A percentile compares a stretch with the other conserved stretches of the same genome.
Evolutionary conservation across 2,888 invertebrate genomes (phyloP).

Genomic region (Leptinotarsa haldemani): DNA sequence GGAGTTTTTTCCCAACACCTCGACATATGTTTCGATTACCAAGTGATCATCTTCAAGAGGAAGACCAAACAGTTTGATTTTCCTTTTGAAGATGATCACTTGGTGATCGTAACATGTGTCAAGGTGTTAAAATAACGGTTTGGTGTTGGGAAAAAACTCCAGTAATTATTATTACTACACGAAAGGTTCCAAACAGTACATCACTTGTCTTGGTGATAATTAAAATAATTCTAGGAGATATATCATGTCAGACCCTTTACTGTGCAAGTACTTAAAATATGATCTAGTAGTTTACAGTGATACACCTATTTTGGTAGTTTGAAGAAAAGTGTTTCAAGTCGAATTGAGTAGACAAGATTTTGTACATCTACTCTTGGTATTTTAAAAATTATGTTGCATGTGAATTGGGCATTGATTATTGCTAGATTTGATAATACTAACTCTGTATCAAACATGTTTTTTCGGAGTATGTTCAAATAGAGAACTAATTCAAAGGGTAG

Average conservation of each 20-base stretch:
- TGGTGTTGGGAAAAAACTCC: too few species aligned
- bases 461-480: too few species aligned
- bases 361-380: neutral
- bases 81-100: too few species aligned
- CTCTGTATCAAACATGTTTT: too few species aligned
- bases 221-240: neutral
- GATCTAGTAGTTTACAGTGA: slow-evolving; percentile 18
- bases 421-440: neutral
- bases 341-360: neutral
- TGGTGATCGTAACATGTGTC: too few species aligned
- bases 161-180: too few species aligned
- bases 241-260: slow-evolving; percentile 22
- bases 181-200: too few species aligned
- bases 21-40: too few species aligned
- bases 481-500: neutral
- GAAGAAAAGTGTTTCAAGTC: neutral
- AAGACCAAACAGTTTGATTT: too few species aligned
- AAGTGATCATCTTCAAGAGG: too few species aligned
- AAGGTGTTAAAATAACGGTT: too few species aligned
- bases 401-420: neutral
- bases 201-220: neutral
- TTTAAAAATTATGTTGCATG: neutral
- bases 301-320: slow-evolving; percentile 12
- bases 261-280: slow-evolving; percentile 19
- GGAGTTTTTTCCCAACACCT: too few species aligned